Conservation (phyloP, 2,113 vertebrate genomes). For the Terrapene triunguis region DNA sequence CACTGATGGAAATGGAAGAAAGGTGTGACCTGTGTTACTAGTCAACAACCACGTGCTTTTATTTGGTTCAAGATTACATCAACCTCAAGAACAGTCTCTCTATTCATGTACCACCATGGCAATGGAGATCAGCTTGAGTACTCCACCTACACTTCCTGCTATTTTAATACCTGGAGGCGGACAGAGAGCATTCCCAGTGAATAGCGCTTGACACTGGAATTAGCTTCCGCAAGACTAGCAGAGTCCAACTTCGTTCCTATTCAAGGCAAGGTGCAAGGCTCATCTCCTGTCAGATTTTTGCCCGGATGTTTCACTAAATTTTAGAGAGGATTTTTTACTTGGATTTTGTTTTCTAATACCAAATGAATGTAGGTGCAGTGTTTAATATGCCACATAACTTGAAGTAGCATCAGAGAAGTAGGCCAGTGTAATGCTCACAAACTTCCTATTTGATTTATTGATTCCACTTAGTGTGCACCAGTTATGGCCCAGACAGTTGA, state of each 20-base stretch:
- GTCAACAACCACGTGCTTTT: not conserved
- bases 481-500: not conserved
- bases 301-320: not conserved
- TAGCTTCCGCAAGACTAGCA: accelerated
- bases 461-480: not conserved
- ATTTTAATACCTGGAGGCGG: constrained; percentile 20
- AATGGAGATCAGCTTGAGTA: not conserved
- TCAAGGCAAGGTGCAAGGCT: not conserved
- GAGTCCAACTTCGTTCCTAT: not conserved
- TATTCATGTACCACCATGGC: not conserved
- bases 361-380: not conserved
- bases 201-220: not conserved
- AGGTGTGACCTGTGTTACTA: not conserved
- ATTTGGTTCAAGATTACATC: not conserved
- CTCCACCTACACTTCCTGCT: not conserved
- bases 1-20: not conserved
- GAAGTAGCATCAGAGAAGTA: not conserved
- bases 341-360: constrained; percentile 26
- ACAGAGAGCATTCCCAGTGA: not conserved
- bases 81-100: not conserved
- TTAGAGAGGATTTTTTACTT: constrained; percentile 38
- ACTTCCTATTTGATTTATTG: not conserved
- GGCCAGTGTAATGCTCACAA: not conserved
- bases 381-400: not conserved
- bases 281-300: not conserved